Conservation (phyloP, 2,113 vertebrate genomes). For the Grammomys surdaster region DNA sequence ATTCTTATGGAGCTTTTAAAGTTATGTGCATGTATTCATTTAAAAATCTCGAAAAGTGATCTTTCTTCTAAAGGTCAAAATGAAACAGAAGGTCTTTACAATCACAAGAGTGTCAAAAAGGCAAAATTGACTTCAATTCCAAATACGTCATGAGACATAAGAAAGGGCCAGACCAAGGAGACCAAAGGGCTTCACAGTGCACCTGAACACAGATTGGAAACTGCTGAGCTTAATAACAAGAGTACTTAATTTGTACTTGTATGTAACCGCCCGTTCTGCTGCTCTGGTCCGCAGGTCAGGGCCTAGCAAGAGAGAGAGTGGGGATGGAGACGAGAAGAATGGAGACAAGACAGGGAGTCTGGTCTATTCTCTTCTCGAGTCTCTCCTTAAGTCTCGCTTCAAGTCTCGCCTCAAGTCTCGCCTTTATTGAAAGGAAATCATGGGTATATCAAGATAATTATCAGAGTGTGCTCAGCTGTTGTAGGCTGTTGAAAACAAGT, state of each 20-base stretch:
- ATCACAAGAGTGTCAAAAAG: slow-evolving; percentile 36
- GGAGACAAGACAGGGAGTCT: too few species aligned
- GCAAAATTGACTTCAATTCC: slow-evolving; percentile 30
- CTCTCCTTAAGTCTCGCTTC: too few species aligned
- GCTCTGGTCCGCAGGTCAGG: too few species aligned
- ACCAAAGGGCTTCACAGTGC: neutral
- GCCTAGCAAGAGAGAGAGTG: too few species aligned
- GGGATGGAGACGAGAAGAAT: too few species aligned
- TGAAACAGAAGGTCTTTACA: slow-evolving; percentile 2
- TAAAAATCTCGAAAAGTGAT: slow-evolving; percentile 38
- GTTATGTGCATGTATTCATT: slow-evolving; percentile 2
- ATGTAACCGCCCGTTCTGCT: too few species aligned
- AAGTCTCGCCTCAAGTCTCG: too few species aligned
- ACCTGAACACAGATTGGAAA: neutral
- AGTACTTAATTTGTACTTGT: neutral
- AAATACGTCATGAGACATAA: neutral
- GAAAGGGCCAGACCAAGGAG: slow-evolving; percentile 11
- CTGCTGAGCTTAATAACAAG: slow-evolving; percentile 11
- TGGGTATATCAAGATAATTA: too few species aligned
- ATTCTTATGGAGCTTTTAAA: slow-evolving; percentile 29
- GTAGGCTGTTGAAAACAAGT: too few species aligned
- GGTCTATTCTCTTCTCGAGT: too few species aligned
- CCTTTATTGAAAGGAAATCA: too few species aligned
- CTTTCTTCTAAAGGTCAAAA: slow-evolving; percentile 44
- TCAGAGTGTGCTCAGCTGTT: too few species aligned